Percentiles rank a stretch among this genome's conserved stretches.
phyloP scores from a whole-genome alignment of 2,888 invertebrate genomes.

The Rotaria magnacalcarata region DNA sequence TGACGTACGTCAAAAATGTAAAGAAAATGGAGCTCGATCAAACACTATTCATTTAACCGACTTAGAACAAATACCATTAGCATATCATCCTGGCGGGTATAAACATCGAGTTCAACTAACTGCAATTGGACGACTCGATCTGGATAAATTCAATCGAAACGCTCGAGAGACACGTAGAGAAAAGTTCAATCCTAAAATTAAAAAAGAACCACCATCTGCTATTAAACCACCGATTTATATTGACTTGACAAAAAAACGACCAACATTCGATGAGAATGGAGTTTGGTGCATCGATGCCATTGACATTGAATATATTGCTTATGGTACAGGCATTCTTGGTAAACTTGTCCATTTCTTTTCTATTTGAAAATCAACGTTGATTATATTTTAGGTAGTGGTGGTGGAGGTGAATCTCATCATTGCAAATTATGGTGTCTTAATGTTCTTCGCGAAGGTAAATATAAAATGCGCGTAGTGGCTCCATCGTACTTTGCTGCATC shows the following conservation, averaged over 20 bases:
- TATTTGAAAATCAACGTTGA: too few species aligned
- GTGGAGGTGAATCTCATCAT: constrained; percentile 54
- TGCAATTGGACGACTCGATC: constrained; percentile 51
- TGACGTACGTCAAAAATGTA: constrained; percentile 38
- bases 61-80: constrained; percentile 49
- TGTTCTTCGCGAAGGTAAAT: constrained; percentile 50
- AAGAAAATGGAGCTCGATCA: constrained; percentile 46
- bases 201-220: neutral
- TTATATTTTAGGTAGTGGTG: constrained; percentile 52
- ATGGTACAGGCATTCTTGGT: constrained; percentile 53
- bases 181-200: neutral
- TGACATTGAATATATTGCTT: constrained; percentile 54
- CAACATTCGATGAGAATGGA: neutral
- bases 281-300: neutral
- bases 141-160: neutral
- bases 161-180: too few species aligned
- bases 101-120: constrained; percentile 52
- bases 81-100: constrained; percentile 54
- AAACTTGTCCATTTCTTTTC: neutral
- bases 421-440: constrained; percentile 50
- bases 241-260: neutral
- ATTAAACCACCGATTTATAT: neutral
- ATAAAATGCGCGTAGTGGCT: constrained; percentile 50
- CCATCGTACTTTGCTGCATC: constrained; percentile 47
- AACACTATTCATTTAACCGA: constrained; percentile 47